Evolutionary conservation across 2,113 vertebrate species (phyloP), one percentile per base, ranked within the genome.

Genomic region (Oenanthe melanoleuca): DNA sequence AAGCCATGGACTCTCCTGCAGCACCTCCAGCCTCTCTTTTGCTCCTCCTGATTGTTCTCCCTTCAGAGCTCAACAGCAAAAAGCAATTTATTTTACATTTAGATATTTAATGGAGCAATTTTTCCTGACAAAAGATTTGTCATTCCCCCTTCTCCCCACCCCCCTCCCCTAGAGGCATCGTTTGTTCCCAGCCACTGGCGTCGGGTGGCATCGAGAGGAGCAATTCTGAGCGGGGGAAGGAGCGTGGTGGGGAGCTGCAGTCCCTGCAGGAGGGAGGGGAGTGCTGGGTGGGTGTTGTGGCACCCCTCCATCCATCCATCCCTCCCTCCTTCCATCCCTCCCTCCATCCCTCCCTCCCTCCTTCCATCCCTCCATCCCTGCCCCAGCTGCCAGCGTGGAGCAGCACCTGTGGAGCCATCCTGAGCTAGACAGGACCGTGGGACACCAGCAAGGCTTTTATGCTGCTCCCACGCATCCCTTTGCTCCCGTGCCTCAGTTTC

Each of bases 391-490:
- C 9, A 5, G 61, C 1, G 0, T 73, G 60, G 23, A 72, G 69
- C 26, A 61, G n/a, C 21, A 2, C 80, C 70, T 15, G 3, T 5
- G 4, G 69, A 67, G 47, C 80, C 25, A 3, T 24, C 89, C 60
- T 0, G 9, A 77, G 67, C 55, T 14, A 16, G 11, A n/a, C 0
- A 0, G 65, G 26, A 28, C 65, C 5, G 0, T 8, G 40, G 37
- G 55, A 50, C 25, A 2, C 20, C 4, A 5, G 38, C 61, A 37
- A 42, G 31, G 70, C 33, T 69, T 42, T 28, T 9, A 0, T 4
- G 11, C 78, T 59, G 38, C 89, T 81, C 95, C 86, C 91, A 78
- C 44, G 2, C 94, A 3, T 20, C 10, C 50, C 47, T 75, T 42
- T 25, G 28, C 85, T 61, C 56, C 0, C 0, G 5, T 92, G 86